Percentiles rank a stretch among this genome's conserved stretches.
These are phyloP conservation scores for Sinodicranocentrus sp. DNA, from an alignment of 2,888 invertebrate genomes.

Conservation along the genomic window DNA sequence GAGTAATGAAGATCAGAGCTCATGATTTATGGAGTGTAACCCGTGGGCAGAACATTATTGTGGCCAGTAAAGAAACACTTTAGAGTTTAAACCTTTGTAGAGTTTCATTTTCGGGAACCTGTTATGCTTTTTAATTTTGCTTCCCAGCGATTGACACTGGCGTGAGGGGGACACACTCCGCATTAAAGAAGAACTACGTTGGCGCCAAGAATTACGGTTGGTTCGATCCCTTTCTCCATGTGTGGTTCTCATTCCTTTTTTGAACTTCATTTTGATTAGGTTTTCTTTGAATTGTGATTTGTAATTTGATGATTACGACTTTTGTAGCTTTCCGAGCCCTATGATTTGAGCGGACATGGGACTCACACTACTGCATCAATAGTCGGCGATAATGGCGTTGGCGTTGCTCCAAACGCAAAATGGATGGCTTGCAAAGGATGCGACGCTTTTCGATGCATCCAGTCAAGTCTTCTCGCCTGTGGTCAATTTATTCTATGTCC, in stretches of 20 bases:
- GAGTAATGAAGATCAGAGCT: conserved; percentile 42
- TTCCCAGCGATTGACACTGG: conserved; percentile 44
- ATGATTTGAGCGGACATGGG: conserved; percentile 34
- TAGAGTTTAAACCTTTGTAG: too few relatives aligned
- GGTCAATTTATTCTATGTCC: conserved; percentile 46
- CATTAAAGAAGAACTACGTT: conserved; percentile 34
- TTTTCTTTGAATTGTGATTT: too few relatives aligned
- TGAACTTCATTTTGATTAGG: too few relatives aligned
- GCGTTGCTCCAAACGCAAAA: conserved; percentile 44
- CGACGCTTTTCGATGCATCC: not conserved
- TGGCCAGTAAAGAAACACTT: not conserved
- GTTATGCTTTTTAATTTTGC: too few relatives aligned
- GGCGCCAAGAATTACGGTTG: conserved; percentile 36
- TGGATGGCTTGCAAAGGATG: conserved; percentile 47
- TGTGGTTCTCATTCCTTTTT: too few relatives aligned
- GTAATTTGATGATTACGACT: too few relatives aligned
- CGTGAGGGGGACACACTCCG: conserved; percentile 12
- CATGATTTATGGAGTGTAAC: conserved; percentile 42
- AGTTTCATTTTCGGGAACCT: too few relatives aligned
- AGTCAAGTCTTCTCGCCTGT: conserved; percentile 25
- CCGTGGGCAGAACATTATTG: conserved; percentile 1
- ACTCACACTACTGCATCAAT: conserved; percentile 39
- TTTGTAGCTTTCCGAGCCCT: too few relatives aligned
- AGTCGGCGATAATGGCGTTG: conserved; percentile 42
- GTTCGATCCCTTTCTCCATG: too few relatives aligned